These are phyloP conservation scores for Pemphigus obesinymphae DNA, from an alignment of 1,140 invertebrate species.

Conservation along the genomic window DNA sequence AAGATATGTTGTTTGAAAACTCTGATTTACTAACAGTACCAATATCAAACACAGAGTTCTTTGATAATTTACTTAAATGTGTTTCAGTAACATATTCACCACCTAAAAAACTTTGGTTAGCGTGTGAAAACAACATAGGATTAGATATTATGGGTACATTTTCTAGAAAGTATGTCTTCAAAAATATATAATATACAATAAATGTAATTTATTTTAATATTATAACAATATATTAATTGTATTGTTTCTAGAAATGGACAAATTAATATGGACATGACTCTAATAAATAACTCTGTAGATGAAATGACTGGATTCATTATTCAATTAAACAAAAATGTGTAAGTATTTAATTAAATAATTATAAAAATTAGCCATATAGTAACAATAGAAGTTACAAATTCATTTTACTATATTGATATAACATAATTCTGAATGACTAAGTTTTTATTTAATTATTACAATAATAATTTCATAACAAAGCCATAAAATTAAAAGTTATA, in stretches of 20 bases:
- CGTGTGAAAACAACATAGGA: conserved; percentile 96
- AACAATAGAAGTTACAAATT: too few relatives aligned
- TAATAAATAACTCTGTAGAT: conserved; percentile 97
- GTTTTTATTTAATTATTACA: too few relatives aligned
- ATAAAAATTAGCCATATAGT: too few relatives aligned
- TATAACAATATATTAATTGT: conserved; percentile 42
- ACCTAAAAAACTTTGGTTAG: conserved; percentile 87
- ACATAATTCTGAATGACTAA: too few relatives aligned
- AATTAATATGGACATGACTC: conserved; percentile 93
- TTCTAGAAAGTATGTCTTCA: conserved; percentile 59
- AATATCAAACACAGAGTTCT: conserved; percentile 59
- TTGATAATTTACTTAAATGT: too few relatives aligned
- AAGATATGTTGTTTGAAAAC: conserved; percentile 71
- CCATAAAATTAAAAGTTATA: too few relatives aligned
- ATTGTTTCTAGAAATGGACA: conserved; percentile 63
- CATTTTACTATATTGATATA: too few relatives aligned
- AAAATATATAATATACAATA: neutral
- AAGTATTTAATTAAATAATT: neutral
- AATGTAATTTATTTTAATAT: neutral
- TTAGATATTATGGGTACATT: conserved; percentile 96
- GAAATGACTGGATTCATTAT: conserved; percentile 94
- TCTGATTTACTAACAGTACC: conserved; percentile 52
- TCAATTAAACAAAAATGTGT: conserved; percentile 96
- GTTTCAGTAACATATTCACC: conserved; percentile 65
- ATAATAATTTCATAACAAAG: too few relatives aligned